Base-by-base conservation (phyloP, 2,888 invertebrate genomes). In the Pristionchus entomophagus region DNA sequence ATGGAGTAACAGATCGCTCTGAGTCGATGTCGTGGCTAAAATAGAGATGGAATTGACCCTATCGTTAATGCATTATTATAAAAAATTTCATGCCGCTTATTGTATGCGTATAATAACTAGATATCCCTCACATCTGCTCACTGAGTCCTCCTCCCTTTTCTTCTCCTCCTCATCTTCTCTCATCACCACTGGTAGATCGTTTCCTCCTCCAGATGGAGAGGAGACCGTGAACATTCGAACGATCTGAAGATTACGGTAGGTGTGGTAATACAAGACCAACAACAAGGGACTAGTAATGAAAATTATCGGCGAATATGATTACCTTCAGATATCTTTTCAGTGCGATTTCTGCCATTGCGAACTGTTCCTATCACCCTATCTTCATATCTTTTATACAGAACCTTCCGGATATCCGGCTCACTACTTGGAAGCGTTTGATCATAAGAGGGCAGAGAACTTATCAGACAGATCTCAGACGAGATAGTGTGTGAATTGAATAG, bases 1-100 rank as follows among this genome's bases (percentile, higher is more conserved):
- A n/a, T 73, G 41, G 1, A 17, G 73, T 26, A 73, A 26, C 41
- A 73, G 45, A 17, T 73, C 73, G 26, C 73, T 73, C 73, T 73
- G 73, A n/a, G 73, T 73, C 12, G 73, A 73, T 22, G 73, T 73
- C 4, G 73, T 73, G 26, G 73, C 73, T 73, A 26, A n/a, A 73
- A 73, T 45, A 45, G 14, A 45, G 45, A 10, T 45, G 14, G 8
- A 45, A 14, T n/a, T 45, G 45, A 14, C 45, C 45, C 45, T 45
- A 45, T 6, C 14, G 45, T 6, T 45, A 14, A 45, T 14, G 45
- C 45, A 45, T 10, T 45, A 10, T 14, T 45, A 10, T 14, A 14
- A 45, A 45, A 45, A 10, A 10, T 45, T 45, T 45, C 45, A 6
- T 45, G 14, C 45, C 14, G 45, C 14, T 45, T 10, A 45, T 45